Conservation (phyloP, 2,888 invertebrate genomes). For the Tenodera sinensis region DNA sequence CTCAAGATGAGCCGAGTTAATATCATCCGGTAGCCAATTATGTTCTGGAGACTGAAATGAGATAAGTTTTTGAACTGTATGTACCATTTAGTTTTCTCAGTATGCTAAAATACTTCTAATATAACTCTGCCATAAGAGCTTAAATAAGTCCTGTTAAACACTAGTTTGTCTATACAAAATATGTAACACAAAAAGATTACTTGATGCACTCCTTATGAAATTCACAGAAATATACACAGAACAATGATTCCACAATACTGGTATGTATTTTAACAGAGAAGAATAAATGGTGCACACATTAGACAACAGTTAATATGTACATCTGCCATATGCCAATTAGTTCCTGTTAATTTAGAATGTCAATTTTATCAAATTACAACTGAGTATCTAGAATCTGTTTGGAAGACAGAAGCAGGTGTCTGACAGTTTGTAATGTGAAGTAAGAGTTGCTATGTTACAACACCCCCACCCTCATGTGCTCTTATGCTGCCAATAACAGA, state of each 20-base stretch:
- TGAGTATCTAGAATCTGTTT: neutral
- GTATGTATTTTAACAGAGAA: neutral
- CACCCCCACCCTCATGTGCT: too few relatives aligned
- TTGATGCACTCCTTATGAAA: neutral
- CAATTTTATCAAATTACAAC: neutral
- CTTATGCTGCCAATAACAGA: too few relatives aligned
- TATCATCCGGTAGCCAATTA: neutral
- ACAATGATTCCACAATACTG: neutral
- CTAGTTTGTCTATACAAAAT: neutral
- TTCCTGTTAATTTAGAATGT: neutral
- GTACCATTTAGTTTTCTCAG: neutral
- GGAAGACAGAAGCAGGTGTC: neutral
- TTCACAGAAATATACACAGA: neutral
- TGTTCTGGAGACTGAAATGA: conserved; percentile 5
- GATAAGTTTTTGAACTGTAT: neutral
- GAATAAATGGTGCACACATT: neutral
- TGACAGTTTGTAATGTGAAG: too few relatives aligned
- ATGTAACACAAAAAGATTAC: neutral
- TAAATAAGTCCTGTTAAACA: neutral
- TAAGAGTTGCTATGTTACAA: too few relatives aligned
- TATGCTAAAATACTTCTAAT: neutral
- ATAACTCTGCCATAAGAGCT: neutral
- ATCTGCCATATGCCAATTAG: neutral
- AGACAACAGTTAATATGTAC: neutral
- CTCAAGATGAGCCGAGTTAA: neutral